Percentiles rank a stretch among this genome's conserved stretches.
phyloP scores from a whole-genome alignment of 2,797 vertebrate species.

The Brachyalestes nurse region DNA sequence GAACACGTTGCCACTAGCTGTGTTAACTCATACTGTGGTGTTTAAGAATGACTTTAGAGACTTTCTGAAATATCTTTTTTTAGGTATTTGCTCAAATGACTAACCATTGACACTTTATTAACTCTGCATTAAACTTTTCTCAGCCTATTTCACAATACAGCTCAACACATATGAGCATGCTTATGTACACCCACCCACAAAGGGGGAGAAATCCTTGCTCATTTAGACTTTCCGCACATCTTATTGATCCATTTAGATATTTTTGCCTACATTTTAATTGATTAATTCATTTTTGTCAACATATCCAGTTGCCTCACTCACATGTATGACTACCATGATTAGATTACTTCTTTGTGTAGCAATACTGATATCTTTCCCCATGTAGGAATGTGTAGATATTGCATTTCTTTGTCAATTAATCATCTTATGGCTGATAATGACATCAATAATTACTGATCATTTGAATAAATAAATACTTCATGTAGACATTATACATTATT shows the following conservation, averaged over 20 bases:
- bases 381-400: too few species aligned
- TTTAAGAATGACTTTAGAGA: background rate
- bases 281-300: too few species aligned
- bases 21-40: background rate
- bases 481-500: background rate
- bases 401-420: too few species aligned
- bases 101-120: background rate
- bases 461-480: background rate
- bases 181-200: too few species aligned
- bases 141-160: background rate
- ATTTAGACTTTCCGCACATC: too few species aligned
- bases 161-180: background rate
- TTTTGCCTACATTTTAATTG: too few species aligned
- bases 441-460: background rate
- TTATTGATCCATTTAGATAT: too few species aligned
- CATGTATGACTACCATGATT: too few species aligned
- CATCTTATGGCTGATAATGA: background rate
- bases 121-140: background rate
- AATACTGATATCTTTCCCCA: too few species aligned
- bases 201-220: too few species aligned
- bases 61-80: background rate
- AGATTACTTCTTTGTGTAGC: too few species aligned
- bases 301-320: too few species aligned
- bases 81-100: background rate
- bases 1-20: background rate